These are phyloP conservation scores for Periophthalmus modestus DNA, from an alignment of 2,113 vertebrate genomes.

Conservation along the genomic window DNA sequence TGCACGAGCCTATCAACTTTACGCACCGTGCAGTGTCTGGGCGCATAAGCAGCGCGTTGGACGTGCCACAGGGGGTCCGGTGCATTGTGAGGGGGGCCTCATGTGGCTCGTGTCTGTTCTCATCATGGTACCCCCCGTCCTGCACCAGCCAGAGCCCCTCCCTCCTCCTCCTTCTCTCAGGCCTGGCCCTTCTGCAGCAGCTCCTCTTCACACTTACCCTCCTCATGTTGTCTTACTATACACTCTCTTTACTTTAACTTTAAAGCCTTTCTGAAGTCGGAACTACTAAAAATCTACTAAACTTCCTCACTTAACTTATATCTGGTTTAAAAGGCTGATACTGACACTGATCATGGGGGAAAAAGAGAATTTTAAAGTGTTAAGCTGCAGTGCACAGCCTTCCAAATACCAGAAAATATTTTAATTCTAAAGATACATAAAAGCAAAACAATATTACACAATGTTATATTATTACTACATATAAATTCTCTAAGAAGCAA, in stretches of 20 bases:
- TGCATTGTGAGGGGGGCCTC: constrained; percentile 75
- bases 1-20: constrained; percentile 15
- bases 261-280: background rate
- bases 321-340: background rate
- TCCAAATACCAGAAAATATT: no score
- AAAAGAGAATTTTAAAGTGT: no score
- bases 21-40: constrained; percentile 14
- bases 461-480: no score
- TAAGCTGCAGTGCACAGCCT: no score
- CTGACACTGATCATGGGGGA: no score
- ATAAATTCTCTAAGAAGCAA: no score
- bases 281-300: no score
- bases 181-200: constrained; percentile 39
- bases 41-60: constrained; percentile 49
- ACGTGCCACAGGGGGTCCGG: constrained; percentile 65
- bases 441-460: no score
- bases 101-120: constrained; percentile 81
- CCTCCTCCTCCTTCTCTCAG: constrained; percentile 35
- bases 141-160: constrained; percentile 32
- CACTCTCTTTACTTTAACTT: constrained; percentile 28
- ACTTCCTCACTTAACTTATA: background rate
- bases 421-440: no score
- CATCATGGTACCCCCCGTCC: constrained; percentile 69
- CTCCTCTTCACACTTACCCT: constrained; percentile 61
- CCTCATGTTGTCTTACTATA: constrained; percentile 64